A percentile compares a stretch with the other conserved stretches of the same genome.
phyloP scores from a whole-genome alignment of 2,797 vertebrate species.

The Pagetopsis macropterus region DNA sequence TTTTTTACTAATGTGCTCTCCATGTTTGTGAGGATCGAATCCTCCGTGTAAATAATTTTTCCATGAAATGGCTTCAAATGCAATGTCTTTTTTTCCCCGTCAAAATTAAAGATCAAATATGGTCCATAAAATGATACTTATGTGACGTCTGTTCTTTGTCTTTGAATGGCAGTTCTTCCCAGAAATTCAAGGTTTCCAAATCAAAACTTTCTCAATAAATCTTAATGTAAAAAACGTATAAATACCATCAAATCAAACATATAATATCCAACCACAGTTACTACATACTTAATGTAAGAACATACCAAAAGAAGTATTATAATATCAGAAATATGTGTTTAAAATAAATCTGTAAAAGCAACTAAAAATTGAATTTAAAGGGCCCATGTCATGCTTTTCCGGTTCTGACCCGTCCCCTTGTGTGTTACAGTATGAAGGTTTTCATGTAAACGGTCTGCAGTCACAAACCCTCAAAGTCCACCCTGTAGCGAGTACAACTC shows the following conservation, averaged over 20 bases:
- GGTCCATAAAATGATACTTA: constrained; percentile 30
- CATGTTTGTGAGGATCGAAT: constrained; percentile 58
- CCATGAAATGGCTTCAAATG: constrained; percentile 82
- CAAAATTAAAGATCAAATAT: constrained; percentile 75
- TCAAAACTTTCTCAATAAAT: not conserved
- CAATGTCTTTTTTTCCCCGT: constrained; percentile 58
- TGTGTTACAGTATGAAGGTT: too few species aligned
- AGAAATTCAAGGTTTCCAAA: not conserved
- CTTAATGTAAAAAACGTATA: not conserved
- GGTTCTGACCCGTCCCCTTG: too few species aligned
- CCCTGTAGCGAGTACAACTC: too few species aligned
- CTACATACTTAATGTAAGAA: not conserved
- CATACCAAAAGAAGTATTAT: not conserved
- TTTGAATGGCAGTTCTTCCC: not conserved
- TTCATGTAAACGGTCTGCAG: too few species aligned
- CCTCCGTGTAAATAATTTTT: constrained; percentile 81
- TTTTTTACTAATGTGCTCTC: constrained; percentile 81
- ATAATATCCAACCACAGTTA: not conserved
- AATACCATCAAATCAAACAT: not conserved
- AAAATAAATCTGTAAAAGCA: not conserved
- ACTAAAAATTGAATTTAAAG: too few species aligned
- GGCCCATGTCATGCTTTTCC: too few species aligned
- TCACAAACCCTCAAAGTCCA: too few species aligned
- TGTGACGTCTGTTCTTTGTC: not conserved
- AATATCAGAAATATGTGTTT: not conserved